Percentiles rank a stretch among this genome's conserved stretches.
These are phyloP conservation scores for Pampusana beccarii DNA, from an alignment of 2,113 vertebrate genomes.

Conservation along the genomic window DNA sequence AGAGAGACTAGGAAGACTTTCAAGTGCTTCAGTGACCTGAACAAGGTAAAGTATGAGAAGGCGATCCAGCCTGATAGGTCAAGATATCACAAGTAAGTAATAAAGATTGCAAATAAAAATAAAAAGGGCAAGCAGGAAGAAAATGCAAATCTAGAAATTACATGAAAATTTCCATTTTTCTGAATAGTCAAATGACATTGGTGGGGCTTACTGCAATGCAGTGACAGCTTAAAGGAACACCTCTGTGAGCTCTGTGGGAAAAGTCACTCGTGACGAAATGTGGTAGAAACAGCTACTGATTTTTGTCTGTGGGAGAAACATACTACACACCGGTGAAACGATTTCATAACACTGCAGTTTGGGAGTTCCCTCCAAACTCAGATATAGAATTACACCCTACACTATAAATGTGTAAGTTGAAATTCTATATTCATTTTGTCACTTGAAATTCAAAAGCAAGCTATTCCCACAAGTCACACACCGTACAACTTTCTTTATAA, in stretches of 20 bases:
- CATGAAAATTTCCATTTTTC: background rate
- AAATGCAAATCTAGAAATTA: background rate
- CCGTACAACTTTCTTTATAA: background rate
- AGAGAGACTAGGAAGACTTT: background rate
- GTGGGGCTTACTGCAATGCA: background rate
- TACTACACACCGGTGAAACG: background rate
- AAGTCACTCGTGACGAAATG: background rate
- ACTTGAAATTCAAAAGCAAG: background rate
- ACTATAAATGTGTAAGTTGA: background rate
- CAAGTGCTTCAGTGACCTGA: background rate
- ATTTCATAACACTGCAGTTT: background rate
- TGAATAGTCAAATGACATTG: background rate
- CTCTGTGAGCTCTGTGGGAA: background rate
- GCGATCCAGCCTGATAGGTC: background rate
- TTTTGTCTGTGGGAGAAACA: background rate
- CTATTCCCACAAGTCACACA: background rate
- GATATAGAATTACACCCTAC: background rate
- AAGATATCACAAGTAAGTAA: background rate
- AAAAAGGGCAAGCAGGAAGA: background rate
- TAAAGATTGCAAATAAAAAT: background rate
- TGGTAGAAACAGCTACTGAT: background rate
- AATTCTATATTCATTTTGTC: background rate
- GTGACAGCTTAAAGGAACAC: background rate
- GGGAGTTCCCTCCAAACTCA: background rate
- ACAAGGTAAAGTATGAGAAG: background rate